Evolutionary conservation across 2,888 invertebrate genomes (phyloP), one percentile per base, ranked within the genome.

Genomic region (Limenitis arthemis): DNA sequence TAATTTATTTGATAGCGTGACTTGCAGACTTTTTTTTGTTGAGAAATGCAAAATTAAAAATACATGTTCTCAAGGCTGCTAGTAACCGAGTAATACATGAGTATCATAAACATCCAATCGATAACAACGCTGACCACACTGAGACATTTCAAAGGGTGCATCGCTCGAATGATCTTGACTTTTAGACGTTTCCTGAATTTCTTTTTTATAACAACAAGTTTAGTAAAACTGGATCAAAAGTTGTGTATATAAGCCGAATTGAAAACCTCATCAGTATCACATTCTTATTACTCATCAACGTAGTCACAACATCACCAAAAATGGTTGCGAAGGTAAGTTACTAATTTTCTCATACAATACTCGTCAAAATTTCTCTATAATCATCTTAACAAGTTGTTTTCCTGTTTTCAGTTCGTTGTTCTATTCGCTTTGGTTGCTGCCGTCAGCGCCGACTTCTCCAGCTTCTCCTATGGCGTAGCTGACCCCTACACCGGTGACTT

Each of bases 401-500:
- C 51, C 61, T 46, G 5, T 67, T n/a, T 65, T 8, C 62, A 81
- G 83, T 77, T 76, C 74, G 73, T 79, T 64, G 61, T 65, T 8
- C 48, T 81, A 60, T 67, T 79, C 60, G 73, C 75, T 56, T 52
- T 79, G 33, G 65, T 71, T 60, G 77, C 73, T 38, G 63, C 61
- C 32, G 73, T 67, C 11, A 62, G 60, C 51, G 63, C 69, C 32
- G 76, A 79, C 58, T 60, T 69, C 55, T 74, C 83, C 68, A 80
- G 83, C 66, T 89, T 86, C 74, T 77, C 87, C 0, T 89, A 89
- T 67, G 81, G 81, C 51, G 87, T 89, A n/a, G 85, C 88, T 41
- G 89, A 89, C 62, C 80, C 84, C 49, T 72, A 78, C 69, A 89
- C 88, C 38, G 88, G 89, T 5, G 89, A 89, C 73, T 80, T 75